Percentiles rank a stretch among this genome's conserved stretches.
Evolutionary conservation across 2,113 vertebrate genomes (phyloP).

Genomic region (Alectura lathami): DNA sequence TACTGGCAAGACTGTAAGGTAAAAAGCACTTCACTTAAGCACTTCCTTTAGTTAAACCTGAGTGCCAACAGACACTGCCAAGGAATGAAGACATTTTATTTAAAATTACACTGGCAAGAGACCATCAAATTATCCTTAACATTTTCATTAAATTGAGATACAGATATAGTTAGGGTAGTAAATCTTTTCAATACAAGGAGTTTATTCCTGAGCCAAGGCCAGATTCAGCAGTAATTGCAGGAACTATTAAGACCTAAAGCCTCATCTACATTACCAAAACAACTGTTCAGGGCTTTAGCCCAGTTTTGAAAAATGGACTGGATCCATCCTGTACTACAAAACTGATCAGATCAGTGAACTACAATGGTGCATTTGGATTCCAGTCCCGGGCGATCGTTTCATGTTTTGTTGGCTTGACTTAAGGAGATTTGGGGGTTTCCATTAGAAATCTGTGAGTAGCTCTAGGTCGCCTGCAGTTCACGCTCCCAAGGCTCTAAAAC

Average conservation of each 20-base stretch:
- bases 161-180: conserved; percentile 73
- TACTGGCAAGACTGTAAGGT: conserved; percentile 47
- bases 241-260: conserved; percentile 52
- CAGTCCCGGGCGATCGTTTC: not conserved
- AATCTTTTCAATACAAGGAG: conserved; percentile 73
- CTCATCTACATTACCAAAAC: conserved; percentile 61
- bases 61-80: conserved; percentile 65
- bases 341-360: not conserved
- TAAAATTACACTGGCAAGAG: conserved; percentile 78
- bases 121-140: conserved; percentile 79
- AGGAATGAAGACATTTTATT: conserved; percentile 74
- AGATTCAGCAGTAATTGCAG: conserved; percentile 51
- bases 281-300: conserved; percentile 57
- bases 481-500: not conserved
- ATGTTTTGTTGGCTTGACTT: not conserved
- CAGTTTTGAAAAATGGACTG: conserved; percentile 21
- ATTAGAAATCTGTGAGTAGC: not conserved
- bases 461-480: not conserved
- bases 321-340: conserved; percentile 14
- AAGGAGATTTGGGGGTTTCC: not conserved
- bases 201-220: conserved; percentile 69
- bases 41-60: conserved; percentile 66
- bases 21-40: conserved; percentile 70
- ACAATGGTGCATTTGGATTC: not conserved
- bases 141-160: conserved; percentile 80